phyloP scores from a whole-genome alignment of 2,797 vertebrate species.

The Leptodactylus fallax region DNA sequence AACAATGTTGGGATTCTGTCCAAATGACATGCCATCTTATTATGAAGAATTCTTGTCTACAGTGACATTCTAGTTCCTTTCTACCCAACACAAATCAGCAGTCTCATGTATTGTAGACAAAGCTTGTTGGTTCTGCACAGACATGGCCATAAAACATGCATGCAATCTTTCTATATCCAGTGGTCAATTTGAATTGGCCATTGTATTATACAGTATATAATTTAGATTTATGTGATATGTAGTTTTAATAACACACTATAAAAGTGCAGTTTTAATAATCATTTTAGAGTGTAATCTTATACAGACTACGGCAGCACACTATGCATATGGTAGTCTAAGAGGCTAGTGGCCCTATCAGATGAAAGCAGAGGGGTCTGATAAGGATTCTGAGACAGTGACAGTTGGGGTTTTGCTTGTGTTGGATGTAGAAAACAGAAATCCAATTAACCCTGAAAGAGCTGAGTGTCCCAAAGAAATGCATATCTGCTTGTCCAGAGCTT shows the following conservation, averaged over 20 bases:
- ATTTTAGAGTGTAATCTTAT: too few species aligned
- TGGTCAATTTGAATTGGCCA: neutral
- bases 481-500: too few species aligned
- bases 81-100: conserved; percentile 5
- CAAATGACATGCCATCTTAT: conserved; percentile 34
- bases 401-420: too few species aligned
- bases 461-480: too few species aligned
- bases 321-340: too few species aligned
- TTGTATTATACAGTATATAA: neutral
- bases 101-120: neutral
- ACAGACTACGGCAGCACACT: too few species aligned
- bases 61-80: conserved; percentile 1
- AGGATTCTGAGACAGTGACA: too few species aligned
- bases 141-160: neutral
- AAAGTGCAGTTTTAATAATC: too few species aligned
- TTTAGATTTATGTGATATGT: neutral
- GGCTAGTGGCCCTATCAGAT: too few species aligned
- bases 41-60: conserved; percentile 18
- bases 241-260: neutral
- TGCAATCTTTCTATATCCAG: neutral
- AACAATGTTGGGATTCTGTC: conserved; percentile 27
- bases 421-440: too few species aligned
- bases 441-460: too few species aligned
- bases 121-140: neutral
- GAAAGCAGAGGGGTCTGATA: too few species aligned